Conservation (phyloP, 1,140 invertebrate genomes). For the Onthophagus taurus region DNA sequence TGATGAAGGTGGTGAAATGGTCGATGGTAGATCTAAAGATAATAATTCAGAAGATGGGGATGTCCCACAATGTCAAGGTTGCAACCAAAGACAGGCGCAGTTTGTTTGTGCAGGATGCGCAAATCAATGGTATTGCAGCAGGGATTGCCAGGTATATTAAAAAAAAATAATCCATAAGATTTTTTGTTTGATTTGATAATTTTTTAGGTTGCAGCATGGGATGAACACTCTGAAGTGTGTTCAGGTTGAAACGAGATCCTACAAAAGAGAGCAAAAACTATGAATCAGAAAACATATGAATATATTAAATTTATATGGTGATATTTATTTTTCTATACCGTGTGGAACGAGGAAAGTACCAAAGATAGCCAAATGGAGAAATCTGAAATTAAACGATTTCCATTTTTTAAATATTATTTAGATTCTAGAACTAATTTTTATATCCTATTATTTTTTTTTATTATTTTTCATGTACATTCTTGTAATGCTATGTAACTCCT, state of each 20-base stretch:
- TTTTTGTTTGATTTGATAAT: not conserved
- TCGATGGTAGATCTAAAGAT: conserved; percentile 38
- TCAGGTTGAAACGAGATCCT: conserved; percentile 48
- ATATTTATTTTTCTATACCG: conserved; percentile 13
- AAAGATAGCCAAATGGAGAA: conserved; percentile 13
- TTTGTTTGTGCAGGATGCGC: conserved; percentile 79
- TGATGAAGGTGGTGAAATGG: conserved; percentile 50
- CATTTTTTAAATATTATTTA: no score
- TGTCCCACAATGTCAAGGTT: conserved; percentile 69
- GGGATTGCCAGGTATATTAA: conserved; percentile 69
- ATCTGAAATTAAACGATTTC: no score
- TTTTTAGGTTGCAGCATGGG: conserved; percentile 66
- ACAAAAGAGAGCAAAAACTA: not conserved
- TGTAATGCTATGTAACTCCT: no score
- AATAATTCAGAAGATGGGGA: conserved; percentile 35
- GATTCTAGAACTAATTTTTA: no score
- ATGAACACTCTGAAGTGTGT: conserved; percentile 75
- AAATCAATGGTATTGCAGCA: conserved; percentile 84
- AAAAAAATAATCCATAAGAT: not conserved
- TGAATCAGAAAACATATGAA: no score
- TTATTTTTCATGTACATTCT: not conserved
- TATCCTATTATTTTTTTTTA: not conserved
- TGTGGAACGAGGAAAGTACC: conserved; percentile 6
- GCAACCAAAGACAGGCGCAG: conserved; percentile 63
- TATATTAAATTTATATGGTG: conserved; percentile 7